These are phyloP conservation scores for Dufourea novaeangliae DNA, from an alignment of 1,140 invertebrate species.

Conservation along the genomic window DNA sequence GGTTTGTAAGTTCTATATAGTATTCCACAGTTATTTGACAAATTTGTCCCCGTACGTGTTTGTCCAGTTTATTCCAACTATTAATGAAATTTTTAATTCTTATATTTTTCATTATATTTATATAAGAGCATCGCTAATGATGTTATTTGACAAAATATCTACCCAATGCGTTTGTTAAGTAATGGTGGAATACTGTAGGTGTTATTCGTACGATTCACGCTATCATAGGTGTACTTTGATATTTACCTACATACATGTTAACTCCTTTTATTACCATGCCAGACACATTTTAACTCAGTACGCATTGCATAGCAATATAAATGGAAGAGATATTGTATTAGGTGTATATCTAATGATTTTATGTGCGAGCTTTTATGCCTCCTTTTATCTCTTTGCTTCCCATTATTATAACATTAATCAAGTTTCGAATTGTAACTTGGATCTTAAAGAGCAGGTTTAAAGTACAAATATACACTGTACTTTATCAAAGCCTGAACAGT, in stretches of 20 bases:
- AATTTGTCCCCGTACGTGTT: neutral
- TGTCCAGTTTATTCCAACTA: neutral
- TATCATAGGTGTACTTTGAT: neutral
- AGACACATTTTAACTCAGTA: slow-evolving; percentile 13
- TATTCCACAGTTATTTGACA: neutral
- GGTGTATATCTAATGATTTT: slow-evolving; percentile 2
- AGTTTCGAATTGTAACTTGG: neutral
- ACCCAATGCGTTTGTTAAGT: neutral
- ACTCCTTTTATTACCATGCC: neutral
- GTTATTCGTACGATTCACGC: neutral
- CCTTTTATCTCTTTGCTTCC: neutral
- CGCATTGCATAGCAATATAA: neutral
- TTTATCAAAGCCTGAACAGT: slow-evolving; percentile 24
- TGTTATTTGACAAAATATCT: neutral
- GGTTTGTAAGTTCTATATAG: slow-evolving; percentile 30
- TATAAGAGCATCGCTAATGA: neutral
- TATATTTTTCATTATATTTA: neutral
- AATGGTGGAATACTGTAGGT: neutral
- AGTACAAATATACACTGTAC: neutral
- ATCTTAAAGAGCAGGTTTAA: slow-evolving; percentile 12
- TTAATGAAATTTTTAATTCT: neutral
- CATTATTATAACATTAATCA: slow-evolving; percentile 1
- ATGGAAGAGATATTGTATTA: neutral
- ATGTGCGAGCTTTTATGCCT: neutral
- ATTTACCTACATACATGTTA: slow-evolving; percentile 7